phyloP scores from a whole-genome alignment of 1,140 invertebrate species.

The Drosophila fuyamai region DNA sequence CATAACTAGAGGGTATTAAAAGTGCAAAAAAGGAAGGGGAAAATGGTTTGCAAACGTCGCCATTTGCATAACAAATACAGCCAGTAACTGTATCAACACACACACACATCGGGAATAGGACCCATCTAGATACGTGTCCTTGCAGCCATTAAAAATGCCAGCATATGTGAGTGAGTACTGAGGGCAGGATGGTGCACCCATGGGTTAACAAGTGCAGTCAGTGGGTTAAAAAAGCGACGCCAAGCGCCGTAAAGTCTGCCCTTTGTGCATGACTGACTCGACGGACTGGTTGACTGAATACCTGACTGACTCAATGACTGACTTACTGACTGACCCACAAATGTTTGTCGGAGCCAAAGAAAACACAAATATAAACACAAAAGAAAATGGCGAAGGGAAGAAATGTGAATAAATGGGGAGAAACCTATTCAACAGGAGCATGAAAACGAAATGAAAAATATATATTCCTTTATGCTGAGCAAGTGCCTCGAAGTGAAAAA shows the following conservation, averaged over 20 bases:
- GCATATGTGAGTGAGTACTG: constrained; percentile 37
- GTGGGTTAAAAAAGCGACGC: constrained; percentile 51
- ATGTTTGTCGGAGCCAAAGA: constrained; percentile 32
- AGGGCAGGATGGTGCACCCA: constrained; percentile 37
- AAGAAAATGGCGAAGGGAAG: constrained; percentile 7
- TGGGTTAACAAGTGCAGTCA: constrained; percentile 62
- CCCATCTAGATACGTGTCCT: constrained; percentile 60
- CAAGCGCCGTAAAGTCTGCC: constrained; percentile 45
- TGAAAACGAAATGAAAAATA: constrained; percentile 43
- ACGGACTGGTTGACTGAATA: constrained; percentile 13
- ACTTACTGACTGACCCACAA: constrained; percentile 52
- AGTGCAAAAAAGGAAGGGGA: constrained; percentile 6
- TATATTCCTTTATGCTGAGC: constrained; percentile 16
- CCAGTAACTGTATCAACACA: constrained; percentile 74
- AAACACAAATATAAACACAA: constrained; percentile 26
- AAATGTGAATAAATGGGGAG: constrained; percentile 16
- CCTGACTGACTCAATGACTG: constrained; percentile 3
- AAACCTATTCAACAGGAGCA: constrained; percentile 10
- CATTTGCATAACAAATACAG: constrained; percentile 82
- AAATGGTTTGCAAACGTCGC: constrained; percentile 63
- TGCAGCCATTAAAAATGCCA: constrained; percentile 79
- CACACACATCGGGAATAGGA: constrained; percentile 15
- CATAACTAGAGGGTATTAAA: constrained; percentile 31
- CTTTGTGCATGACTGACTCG: constrained; percentile 53
- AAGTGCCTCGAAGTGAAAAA: constrained; percentile 13